Evolutionary conservation across 1,140 invertebrate genomes (phyloP), one percentile per base, ranked within the genome.

Genomic region (Linepithema humile): DNA sequence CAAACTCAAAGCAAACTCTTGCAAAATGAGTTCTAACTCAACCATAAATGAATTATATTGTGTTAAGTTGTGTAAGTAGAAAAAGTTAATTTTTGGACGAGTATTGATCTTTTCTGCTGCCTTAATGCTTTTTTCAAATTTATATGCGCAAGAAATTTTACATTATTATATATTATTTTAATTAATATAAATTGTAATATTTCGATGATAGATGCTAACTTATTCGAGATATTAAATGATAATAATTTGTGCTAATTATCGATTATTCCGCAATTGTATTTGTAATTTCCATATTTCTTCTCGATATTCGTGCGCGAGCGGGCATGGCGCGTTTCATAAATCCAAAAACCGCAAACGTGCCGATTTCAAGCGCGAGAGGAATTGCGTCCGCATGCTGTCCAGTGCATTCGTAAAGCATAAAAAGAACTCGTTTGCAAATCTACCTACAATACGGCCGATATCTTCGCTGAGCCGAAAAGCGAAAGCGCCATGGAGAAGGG

Each of bases 381-480:
- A 15, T 32, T 62, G 32, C 26, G 60, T 10, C 2, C 53, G 10
- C 45, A 12, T 17, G 23, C 40, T 82, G 32, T 50, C 35, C 5
- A 3, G 26, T 35, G 50, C 10, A 6, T 45, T 15, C 35, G 32
- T 7, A 40, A 35, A 7, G 55, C 40, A 53, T 32, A 20, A 50
- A 35, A 70, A 45, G 7, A 50, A 40, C 69, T 17, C 45, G 82
- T 45, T 69, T 60, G 60, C 32, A 32, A 77, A 50, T 59, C n/a
- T 29, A 23, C 26, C 15, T 10, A 53, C 15, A 32, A 10, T 38
- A 9, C 23, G 9, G 1, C 6, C 15, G 72, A 70, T 69, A 70
- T 50, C 20, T 64, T 86, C 40, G 26, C 57, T 67, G 23, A 64
- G 32, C n/a, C 50, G 53, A 70, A 78, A 72, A 70, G 15, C 17